Base-by-base conservation (phyloP, 2,113 vertebrate species). In the Ramphastos sulfuratus region DNA sequence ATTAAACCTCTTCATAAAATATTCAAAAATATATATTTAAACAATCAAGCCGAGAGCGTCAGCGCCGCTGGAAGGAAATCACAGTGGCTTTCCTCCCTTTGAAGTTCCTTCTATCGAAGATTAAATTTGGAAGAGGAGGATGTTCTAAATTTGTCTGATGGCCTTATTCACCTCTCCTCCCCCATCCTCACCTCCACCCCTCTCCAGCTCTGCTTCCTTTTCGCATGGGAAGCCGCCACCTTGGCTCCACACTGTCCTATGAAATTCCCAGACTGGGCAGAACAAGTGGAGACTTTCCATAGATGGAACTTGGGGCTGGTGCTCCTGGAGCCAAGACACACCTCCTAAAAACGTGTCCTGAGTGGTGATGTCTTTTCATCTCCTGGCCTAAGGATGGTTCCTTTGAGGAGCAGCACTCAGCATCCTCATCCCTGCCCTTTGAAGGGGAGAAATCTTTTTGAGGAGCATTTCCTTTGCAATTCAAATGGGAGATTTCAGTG, bases 201-300 rank as follows among this genome's bases (percentile, higher is more conserved):
- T 61, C 46, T 91, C 92, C 91, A 90, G 88, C 92, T 72, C 87
- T 37, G 74, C 96, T 98, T 99, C 98, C 98, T 98, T 97, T 95
- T 59, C 64, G 77, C 91, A 94, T 58, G 96, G 97, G 98, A 98
- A 98, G 97, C 96, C 97, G 98, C 98, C 98, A 94, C 94, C 81
- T 82, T 44, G 98, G 97, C 98, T 98, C 98, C 97, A 59, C 69
- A 28, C 67, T 28, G 52, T 2, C 3, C 86, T 30, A 12, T 2
- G 70, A 24, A 23, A 58, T 63, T 93, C 72, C 81, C 70, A 76
- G 28, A 8, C 81, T 11, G 55, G 70, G 65, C 64, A 72, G 42
- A 55, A 69, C 55, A 58, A 55, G 80, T 0, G 0, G 17, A 52
- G 83, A n/a, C 33, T 65, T 87, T 21, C 83, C 59, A 0, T 4